These are phyloP conservation scores for Drosophila takahashii DNA, from an alignment of 1,140 invertebrate genomes.

Conservation along the genomic window DNA sequence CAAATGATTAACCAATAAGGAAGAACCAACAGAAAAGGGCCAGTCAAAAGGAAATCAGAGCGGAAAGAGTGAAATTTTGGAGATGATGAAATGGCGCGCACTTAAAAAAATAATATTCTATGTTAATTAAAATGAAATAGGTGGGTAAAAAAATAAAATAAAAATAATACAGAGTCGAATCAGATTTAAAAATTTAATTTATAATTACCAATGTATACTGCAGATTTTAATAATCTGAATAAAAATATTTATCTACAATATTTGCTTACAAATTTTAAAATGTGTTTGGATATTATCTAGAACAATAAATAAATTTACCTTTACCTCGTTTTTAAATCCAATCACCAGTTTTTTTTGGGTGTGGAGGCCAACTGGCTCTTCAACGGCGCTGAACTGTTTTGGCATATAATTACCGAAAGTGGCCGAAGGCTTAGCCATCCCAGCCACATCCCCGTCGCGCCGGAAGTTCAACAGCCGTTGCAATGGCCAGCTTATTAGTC, in stretches of 20 bases:
- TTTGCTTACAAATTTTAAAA: too few relatives aligned
- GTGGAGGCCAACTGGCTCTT: slow-evolving; percentile 43
- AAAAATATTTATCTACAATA: too few relatives aligned
- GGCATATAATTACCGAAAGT: slow-evolving; percentile 79
- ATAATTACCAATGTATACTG: too few relatives aligned
- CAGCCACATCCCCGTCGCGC: slow-evolving; percentile 34
- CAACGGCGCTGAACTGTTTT: slow-evolving; percentile 64
- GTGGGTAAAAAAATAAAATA: too few relatives aligned
- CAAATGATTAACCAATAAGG: slow-evolving; percentile 81
- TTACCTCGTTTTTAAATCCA: too few relatives aligned
- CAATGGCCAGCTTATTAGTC: slow-evolving; percentile 80
- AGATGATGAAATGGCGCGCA: neutral
- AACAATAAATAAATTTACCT: too few relatives aligned
- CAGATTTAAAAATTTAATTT: slow-evolving; percentile 1
- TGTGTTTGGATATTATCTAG: too few relatives aligned
- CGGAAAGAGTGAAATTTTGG: slow-evolving; percentile 1
- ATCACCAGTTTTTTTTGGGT: slow-evolving; percentile 5
- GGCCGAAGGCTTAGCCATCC: slow-evolving; percentile 52
- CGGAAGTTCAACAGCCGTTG: slow-evolving; percentile 80
- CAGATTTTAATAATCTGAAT: too few relatives aligned
- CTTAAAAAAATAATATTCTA: slow-evolving; percentile 8
- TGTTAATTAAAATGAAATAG: neutral
- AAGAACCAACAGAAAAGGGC: slow-evolving; percentile 47
- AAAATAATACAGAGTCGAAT: too few relatives aligned
- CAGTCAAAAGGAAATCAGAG: slow-evolving; percentile 17